Conservation (phyloP, 2,888 invertebrate genomes). For the Ametastegia equiseti region DNA sequence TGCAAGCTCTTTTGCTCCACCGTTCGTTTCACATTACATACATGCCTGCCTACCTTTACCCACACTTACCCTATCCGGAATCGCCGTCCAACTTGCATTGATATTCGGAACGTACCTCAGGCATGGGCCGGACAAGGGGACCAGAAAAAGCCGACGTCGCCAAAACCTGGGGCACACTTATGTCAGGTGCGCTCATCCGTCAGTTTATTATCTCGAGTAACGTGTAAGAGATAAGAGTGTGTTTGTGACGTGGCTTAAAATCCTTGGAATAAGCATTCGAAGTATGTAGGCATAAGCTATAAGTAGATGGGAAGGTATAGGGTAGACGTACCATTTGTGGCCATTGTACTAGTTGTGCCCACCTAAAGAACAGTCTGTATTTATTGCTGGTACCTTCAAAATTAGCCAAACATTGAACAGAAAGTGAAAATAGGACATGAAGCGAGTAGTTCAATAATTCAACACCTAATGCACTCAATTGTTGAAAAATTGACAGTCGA, state of each 20-base stretch:
- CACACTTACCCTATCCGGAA: conserved; percentile 9
- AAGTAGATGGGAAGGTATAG: too few relatives aligned
- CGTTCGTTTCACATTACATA: too few relatives aligned
- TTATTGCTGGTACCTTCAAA: too few relatives aligned
- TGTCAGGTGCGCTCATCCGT: conserved; percentile 52
- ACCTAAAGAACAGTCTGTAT: too few relatives aligned
- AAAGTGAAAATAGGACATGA: too few relatives aligned
- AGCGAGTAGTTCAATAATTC: too few relatives aligned
- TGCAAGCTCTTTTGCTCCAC: not conserved
- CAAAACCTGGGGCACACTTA: conserved; percentile 53
- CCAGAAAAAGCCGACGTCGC: conserved; percentile 57
- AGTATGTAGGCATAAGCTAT: conserved; percentile 12
- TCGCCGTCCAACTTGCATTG: conserved; percentile 44
- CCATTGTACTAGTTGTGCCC: too few relatives aligned
- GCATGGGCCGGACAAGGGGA: conserved; percentile 1
- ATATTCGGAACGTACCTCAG: conserved; percentile 53
- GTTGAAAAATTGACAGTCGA: too few relatives aligned
- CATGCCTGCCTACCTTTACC: not conserved
- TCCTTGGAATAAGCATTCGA: conserved; percentile 27
- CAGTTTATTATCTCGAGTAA: conserved; percentile 43
- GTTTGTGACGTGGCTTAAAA: conserved; percentile 38
- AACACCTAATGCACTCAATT: too few relatives aligned
- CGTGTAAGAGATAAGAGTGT: conserved; percentile 33
- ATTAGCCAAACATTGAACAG: too few relatives aligned
- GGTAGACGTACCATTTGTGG: too few relatives aligned